Percentiles rank a stretch among this genome's conserved stretches.
Conservation (phyloP, 2,888 invertebrate genomes). For the Cryptocephalus primarius region DNA sequence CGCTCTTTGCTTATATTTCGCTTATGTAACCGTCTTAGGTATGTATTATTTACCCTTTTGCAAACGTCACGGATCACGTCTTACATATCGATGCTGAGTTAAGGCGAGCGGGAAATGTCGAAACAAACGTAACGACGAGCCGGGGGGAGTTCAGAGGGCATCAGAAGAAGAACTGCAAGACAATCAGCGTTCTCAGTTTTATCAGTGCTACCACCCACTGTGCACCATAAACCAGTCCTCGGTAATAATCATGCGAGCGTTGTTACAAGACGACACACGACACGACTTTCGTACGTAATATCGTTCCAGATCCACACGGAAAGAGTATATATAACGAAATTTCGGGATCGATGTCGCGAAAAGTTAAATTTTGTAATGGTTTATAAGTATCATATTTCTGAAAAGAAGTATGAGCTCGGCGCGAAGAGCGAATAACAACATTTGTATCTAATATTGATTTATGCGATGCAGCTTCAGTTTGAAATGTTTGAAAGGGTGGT, state of each 20-base stretch:
- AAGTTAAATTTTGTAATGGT: too few species aligned
- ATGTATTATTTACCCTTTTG: too few species aligned
- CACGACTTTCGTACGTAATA: slow-evolving; percentile 25
- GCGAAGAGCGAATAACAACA: too few species aligned
- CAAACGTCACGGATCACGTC: slow-evolving; percentile 5
- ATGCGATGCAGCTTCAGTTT: too few species aligned
- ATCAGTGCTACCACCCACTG: slow-evolving; percentile 25
- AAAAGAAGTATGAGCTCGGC: too few species aligned
- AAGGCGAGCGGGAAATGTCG: slow-evolving; percentile 13
- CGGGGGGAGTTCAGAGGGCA: slow-evolving; percentile 12
- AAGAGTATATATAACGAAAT: too few species aligned
- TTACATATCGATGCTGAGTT: slow-evolving; percentile 8
- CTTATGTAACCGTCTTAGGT: too few species aligned
- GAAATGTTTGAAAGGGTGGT: too few species aligned
- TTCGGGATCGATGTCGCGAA: too few species aligned
- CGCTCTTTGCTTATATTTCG: too few species aligned
- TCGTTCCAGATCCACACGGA: slow-evolving; percentile 19
- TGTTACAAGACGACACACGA: slow-evolving; percentile 20
- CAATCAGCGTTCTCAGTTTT: slow-evolving; percentile 18
- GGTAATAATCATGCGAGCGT: slow-evolving; percentile 22
- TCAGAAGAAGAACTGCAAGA: slow-evolving; percentile 19
- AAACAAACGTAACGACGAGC: slow-evolving; percentile 13
- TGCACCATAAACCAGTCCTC: slow-evolving; percentile 22
- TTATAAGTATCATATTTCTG: too few species aligned
- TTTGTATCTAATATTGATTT: too few species aligned